Base-by-base conservation (phyloP, 1,140 invertebrate species). In the Cotesia vestalis region DNA sequence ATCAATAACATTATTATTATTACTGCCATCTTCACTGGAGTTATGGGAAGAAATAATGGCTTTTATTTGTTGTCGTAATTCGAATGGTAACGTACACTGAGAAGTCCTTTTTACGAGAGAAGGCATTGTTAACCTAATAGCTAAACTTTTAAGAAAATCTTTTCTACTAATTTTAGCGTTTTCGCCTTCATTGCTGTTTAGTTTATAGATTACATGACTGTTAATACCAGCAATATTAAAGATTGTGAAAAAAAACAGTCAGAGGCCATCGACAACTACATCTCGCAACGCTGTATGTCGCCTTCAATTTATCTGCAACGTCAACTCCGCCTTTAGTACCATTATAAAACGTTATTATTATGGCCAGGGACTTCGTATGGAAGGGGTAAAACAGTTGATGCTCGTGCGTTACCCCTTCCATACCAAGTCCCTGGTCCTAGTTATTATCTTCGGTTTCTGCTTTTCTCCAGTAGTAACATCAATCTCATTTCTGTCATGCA, bases 1-100 rank as follows among this genome's bases (percentile, higher is more conserved):
- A 52, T 52, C n/a, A n/a, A 11, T 27, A 38, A 38, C 17, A 38
- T 46, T 34, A 12, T 64, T 17, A 64, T 36, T 64, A 36, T 64
- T 38, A 9, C 12, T 64, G 11, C 4, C 46, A n/a, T 52, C 46
- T n/a, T 52, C 2, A 52, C 8, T 52, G n/a, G 46, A 1, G 8
- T 8, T 52, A 53, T 27, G 1, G 63, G 36, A 63, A 55, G 27
- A 27, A 27, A 27, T 27, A 27, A 27, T 27, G 27, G 0, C 27
- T 27, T 27, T 17, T 17, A 17, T 17, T 17, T 17, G 17, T 17
- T 17, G 1, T 17, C 1, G 17, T 17, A 0, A 17, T 17, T 17
- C 17, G 17, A 17, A 17, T 17, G 17, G 17, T 17, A 17, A 17
- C 17, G 17, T 17, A 17, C 17, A 17, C 17, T 17, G 17, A 17